A percentile compares a stretch with the other conserved stretches of the same genome.
Evolutionary conservation across 2,113 vertebrate genomes (phyloP).

Genomic region (Hassar affinis): DNA sequence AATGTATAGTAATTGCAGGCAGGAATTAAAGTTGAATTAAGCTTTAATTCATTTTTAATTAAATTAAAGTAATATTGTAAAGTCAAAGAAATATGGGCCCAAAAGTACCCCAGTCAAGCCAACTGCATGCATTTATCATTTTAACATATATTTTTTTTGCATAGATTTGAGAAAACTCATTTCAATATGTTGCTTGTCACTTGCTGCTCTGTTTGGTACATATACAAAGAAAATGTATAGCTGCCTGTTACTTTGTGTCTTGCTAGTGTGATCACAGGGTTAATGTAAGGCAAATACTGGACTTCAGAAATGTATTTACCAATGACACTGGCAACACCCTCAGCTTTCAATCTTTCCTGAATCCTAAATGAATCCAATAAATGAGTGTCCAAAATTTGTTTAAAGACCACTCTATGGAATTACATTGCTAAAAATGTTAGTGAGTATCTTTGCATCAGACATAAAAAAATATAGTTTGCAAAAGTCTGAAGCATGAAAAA

Average conservation of each 20-base stretch:
- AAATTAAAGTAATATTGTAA: background rate
- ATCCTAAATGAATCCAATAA: slow-evolving; percentile 7
- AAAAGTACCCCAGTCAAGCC: background rate
- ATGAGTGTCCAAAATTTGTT: slow-evolving; percentile 18
- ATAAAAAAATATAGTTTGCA: background rate
- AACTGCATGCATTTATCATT: background rate
- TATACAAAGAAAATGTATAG: background rate
- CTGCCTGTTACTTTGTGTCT: background rate
- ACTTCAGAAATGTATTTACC: slow-evolving; percentile 19
- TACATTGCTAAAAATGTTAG: slow-evolving; percentile 3
- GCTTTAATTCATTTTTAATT: background rate
- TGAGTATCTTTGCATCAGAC: background rate
- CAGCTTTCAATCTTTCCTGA: slow-evolving; percentile 5
- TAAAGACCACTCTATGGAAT: slow-evolving; percentile 1
- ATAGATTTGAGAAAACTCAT: background rate
- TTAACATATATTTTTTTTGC: background rate
- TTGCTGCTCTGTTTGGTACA: background rate
- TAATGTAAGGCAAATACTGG: background rate
- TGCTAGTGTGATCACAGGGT: background rate
- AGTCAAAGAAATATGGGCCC: background rate
- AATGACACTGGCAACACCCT: slow-evolving; percentile 6
- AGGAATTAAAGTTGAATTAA: background rate
- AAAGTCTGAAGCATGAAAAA: background rate
- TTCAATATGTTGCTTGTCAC: background rate
- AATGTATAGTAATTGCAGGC: background rate